Evolutionary conservation across 2,113 vertebrate genomes (phyloP), one percentile per base, ranked within the genome.

Genomic region (Paedocypris sp.): DNA sequence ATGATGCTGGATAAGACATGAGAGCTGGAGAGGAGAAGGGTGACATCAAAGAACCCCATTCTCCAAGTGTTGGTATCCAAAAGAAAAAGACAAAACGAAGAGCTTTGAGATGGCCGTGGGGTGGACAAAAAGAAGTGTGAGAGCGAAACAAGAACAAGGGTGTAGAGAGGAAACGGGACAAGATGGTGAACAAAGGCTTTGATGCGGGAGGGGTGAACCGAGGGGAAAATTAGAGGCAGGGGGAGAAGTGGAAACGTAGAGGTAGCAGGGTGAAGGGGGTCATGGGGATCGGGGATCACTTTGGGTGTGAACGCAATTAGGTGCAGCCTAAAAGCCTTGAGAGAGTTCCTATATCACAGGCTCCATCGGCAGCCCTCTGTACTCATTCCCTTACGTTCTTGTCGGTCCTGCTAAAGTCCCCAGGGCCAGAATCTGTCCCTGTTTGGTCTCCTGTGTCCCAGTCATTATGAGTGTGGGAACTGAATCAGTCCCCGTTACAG

Each of bases 391-490:
- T 72, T 43, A 45, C 48, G 46, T 71, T 50, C 43, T 25, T 62
- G 74, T 75, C 65, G 73, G 81, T 75, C 69, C 65, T 62, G 53
- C 78, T 66, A 1, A 26, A 80, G 82, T 82, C 81, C 81, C 83
- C 58, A 72, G 63, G 3, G 82, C 51, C 51, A 61, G 75, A 73
- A 80, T 81, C 86, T 79, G 63, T 77, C 83, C 80, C 79, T 78
- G 90, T 85, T 86, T 83, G 85, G 84, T 83, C 88, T 83, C 80
- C 76, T 2, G 49, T 91, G 90, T 90, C 88, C 85, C 79, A 64
- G 80, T 84, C 83, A 86, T 85, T 79, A 82, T 43, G 80, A 88
- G 87, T 86, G 87, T 88, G 90, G 87, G 90, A 89, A 88, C 62
- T 11, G 79, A 86, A 83, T 81, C 69, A 70, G 64, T 80, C 72